Evolutionary conservation across 1,140 invertebrate species (phyloP).

Genomic region (Aphis gossypii): DNA sequence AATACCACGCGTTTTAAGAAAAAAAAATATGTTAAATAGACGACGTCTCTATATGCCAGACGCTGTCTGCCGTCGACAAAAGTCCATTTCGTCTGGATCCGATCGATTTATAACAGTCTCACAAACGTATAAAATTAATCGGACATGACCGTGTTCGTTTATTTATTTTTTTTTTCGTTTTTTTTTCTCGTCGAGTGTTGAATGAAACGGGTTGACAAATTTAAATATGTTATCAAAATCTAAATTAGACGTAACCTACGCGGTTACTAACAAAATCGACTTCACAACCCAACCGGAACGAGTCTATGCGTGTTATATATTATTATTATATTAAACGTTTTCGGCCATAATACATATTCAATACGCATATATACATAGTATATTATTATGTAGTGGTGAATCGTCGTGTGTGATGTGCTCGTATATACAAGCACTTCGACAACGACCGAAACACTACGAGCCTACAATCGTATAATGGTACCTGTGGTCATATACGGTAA

Average conservation of each 20-base stretch:
- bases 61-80: not conserved
- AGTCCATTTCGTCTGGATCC: not conserved
- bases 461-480: not conserved
- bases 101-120: not conserved
- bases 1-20: not conserved
- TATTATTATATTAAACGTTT: conserved; percentile 7
- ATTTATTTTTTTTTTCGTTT: not conserved
- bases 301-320: not conserved
- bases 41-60: not conserved
- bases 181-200: not conserved
- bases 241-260: conserved; percentile 14
- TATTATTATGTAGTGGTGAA: not conserved
- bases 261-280: not conserved
- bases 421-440: not conserved
- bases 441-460: conserved; percentile 17
- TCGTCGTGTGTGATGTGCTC: not conserved
- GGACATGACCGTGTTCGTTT: not conserved
- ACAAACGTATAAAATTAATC: conserved; percentile 6
- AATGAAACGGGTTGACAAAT: conserved; percentile 34
- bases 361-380: not conserved
- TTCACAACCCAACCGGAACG: not conserved
- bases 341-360: not conserved
- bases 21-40: conserved; percentile 3
- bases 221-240: conserved; percentile 43
- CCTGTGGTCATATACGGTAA: not conserved